These are phyloP conservation scores for Perccottus glenii DNA, from an alignment of 2,113 vertebrate genomes.

Conservation along the genomic window DNA sequence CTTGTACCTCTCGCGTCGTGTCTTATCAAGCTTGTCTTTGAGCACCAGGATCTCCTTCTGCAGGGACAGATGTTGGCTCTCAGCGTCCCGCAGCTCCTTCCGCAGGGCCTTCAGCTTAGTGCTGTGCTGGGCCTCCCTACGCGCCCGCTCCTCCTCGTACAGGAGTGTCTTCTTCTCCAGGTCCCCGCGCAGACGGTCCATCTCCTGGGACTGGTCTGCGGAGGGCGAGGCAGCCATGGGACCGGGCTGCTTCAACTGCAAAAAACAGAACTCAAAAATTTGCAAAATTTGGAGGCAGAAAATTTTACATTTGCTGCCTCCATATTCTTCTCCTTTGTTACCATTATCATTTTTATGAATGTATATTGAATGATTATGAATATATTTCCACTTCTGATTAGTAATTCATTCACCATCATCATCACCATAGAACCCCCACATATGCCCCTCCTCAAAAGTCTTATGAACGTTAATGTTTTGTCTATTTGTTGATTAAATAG, in stretches of 20 bases:
- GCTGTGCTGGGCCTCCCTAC: constrained; percentile 87
- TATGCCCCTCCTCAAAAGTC: too few relatives aligned
- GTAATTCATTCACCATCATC: too few relatives aligned
- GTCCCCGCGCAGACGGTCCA: constrained; percentile 88
- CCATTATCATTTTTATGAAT: too few relatives aligned
- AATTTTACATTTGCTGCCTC: too few relatives aligned
- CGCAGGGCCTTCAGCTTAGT: constrained; percentile 90
- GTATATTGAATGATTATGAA: too few relatives aligned
- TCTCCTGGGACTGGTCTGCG: constrained; percentile 90
- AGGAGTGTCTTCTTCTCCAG: constrained; percentile 92
- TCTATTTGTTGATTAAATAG: too few relatives aligned
- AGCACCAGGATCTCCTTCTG: constrained; percentile 97
- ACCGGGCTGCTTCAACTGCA: constrained; percentile 88
- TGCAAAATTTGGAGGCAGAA: too few relatives aligned
- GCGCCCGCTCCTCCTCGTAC: constrained; percentile 90
- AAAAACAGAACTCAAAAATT: background rate
- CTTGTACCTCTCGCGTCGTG: constrained; percentile 88
- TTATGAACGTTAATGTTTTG: too few relatives aligned
- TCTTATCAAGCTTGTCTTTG: constrained; percentile 97
- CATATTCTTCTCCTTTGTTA: too few relatives aligned
- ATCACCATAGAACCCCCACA: too few relatives aligned
- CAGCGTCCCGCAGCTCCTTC: constrained; percentile 93
- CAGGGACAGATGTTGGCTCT: constrained; percentile 92
- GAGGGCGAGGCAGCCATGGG: constrained; percentile 75
- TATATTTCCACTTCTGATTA: too few relatives aligned